Evolutionary conservation across 2,113 vertebrate species (phyloP).

Genomic region (Balaeniceps rex): DNA sequence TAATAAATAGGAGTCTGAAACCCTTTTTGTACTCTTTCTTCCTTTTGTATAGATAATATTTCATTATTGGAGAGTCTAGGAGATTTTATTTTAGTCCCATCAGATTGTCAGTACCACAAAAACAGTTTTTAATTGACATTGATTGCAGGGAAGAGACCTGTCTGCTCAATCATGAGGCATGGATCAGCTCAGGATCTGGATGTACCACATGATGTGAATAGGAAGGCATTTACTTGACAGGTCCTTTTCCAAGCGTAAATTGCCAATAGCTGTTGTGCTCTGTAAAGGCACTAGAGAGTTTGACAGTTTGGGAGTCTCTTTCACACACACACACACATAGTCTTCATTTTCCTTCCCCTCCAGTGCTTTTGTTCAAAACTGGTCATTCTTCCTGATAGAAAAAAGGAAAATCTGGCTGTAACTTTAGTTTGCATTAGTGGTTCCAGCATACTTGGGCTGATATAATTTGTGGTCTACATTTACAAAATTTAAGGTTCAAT

Average conservation of each 20-base stretch:
- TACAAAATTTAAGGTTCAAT: not conserved
- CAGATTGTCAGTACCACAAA: constrained; percentile 25
- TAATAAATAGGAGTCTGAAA: not conserved
- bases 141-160: constrained; percentile 37
- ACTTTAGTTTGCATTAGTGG: not conserved
- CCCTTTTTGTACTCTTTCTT: not conserved
- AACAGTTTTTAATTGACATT: constrained; percentile 40
- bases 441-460: not conserved
- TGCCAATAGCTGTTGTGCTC: not conserved
- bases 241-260: not conserved
- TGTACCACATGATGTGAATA: not conserved
- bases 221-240: not conserved
- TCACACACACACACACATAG: too few relatives aligned
- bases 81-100: constrained; percentile 21
- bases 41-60: constrained; percentile 27
- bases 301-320: not conserved
- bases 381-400: not conserved
- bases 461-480: not conserved
- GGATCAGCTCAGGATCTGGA: constrained; percentile 29
- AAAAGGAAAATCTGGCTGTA: not conserved
- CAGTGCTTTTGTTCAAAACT: not conserved
- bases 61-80: not conserved
- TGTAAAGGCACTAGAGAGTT: not conserved
- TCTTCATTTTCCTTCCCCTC: not conserved
- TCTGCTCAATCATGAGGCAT: constrained; percentile 18